These are phyloP conservation scores for Porites lobata DNA, from an alignment of 92 coral and sea anemone species.

Conservation along the genomic window DNA sequence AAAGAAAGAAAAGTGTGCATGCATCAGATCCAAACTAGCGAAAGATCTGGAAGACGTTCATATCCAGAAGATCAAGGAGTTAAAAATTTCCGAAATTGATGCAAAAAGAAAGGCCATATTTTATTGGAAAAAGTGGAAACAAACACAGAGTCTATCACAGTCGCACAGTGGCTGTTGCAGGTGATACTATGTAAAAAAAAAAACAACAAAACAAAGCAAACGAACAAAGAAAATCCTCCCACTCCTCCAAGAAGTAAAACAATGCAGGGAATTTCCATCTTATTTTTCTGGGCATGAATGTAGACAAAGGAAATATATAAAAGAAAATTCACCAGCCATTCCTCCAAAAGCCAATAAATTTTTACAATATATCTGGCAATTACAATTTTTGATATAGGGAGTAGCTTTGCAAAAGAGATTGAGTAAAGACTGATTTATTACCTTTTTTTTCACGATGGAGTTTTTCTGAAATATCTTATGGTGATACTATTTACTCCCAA, in stretches of 20 bases:
- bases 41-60: conserved; percentile 15
- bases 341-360: too few species aligned
- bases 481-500: conserved; percentile 5
- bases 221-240: too few species aligned
- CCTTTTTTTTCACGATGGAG: neutral
- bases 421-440: neutral
- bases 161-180: conserved; percentile 4
- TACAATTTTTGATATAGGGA: too few species aligned
- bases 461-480: neutral
- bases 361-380: too few species aligned
- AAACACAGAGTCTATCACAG: conserved; percentile 23
- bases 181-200: neutral
- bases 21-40: conserved; percentile 10
- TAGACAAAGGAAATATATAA: too few species aligned
- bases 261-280: too few species aligned
- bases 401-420: neutral
- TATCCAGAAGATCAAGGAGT: neutral
- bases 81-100: conserved; percentile 12
- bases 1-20: conserved; percentile 19
- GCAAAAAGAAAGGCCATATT: conserved; percentile 32
- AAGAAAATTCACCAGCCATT: too few species aligned
- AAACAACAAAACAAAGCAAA: too few species aligned
- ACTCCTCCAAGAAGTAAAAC: too few species aligned
- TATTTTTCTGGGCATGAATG: too few species aligned
- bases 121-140: conserved; percentile 55